These are phyloP conservation scores for Zophobas morio DNA, from an alignment of 1,140 invertebrate genomes.

Conservation along the genomic window DNA sequence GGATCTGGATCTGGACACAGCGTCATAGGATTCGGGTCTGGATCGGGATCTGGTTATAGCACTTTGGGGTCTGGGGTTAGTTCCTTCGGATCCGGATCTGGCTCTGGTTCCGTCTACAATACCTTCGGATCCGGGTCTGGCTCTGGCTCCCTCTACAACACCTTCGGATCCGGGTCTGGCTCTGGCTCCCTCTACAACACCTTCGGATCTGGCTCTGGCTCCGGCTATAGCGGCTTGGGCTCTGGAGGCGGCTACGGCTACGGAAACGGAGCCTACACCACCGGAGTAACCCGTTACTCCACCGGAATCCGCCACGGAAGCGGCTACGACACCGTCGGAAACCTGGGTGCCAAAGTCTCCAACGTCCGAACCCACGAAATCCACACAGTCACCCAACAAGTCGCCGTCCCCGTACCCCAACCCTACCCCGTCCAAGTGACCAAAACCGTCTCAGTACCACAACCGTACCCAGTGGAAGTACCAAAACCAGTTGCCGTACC, in stretches of 20 bases:
- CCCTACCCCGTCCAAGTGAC: constrained; percentile 65
- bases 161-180: not conserved
- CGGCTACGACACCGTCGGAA: constrained; percentile 21
- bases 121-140: not conserved
- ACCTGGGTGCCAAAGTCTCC: constrained; percentile 11
- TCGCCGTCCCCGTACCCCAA: constrained; percentile 62
- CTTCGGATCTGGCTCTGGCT: no score
- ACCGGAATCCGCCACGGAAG: not conserved
- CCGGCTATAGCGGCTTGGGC: no score
- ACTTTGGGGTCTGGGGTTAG: not conserved
- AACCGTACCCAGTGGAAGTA: constrained; percentile 54
- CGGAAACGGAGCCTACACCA: no score
- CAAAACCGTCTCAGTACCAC: constrained; percentile 54
- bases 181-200: no score
- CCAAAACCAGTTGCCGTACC: constrained; percentile 54
- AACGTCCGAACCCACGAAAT: constrained; percentile 54
- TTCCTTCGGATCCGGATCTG: not conserved
- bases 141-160: not conserved
- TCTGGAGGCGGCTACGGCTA: no score
- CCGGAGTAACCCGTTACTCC: not conserved
- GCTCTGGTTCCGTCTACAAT: not conserved
- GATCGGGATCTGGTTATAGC: constrained; percentile 29
- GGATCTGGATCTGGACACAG: constrained; percentile 14
- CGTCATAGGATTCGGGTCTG: not conserved
- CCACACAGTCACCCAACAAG: constrained; percentile 57